A percentile compares a stretch with the other conserved stretches of the same genome.
Conservation (phyloP, 2,888 invertebrate species). For the Synanthedon vespiformis region DNA sequence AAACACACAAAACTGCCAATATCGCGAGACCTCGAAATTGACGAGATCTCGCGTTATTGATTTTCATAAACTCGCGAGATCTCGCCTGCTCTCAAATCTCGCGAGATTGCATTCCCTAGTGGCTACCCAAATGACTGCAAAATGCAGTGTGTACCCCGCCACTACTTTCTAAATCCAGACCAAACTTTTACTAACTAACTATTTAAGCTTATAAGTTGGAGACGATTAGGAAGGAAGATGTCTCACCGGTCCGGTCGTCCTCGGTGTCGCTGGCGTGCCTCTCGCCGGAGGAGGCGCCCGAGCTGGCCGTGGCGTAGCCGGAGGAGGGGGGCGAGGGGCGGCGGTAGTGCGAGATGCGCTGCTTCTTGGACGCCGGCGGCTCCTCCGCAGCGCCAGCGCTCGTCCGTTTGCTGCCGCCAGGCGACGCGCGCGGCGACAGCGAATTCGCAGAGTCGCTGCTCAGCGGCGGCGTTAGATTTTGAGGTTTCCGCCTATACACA, state of each 20-base stretch:
- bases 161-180: too few relatives aligned
- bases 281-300: conserved; percentile 62
- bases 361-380: conserved; percentile 75
- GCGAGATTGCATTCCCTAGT: too few relatives aligned
- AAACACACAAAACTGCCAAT: too few relatives aligned
- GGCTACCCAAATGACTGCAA: too few relatives aligned
- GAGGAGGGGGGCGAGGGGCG: conserved; percentile 67
- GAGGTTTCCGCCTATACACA: conserved; percentile 81
- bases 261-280: conserved; percentile 66
- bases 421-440: conserved; percentile 79
- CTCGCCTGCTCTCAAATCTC: too few relatives aligned
- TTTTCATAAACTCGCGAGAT: too few relatives aligned
- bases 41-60: too few relatives aligned
- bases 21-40: too few relatives aligned
- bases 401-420: conserved; percentile 67
- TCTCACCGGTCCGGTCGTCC: conserved; percentile 49
- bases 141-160: too few relatives aligned
- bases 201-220: too few relatives aligned
- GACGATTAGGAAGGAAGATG: too few relatives aligned
- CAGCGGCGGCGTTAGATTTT: conserved; percentile 90
- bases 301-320: conserved; percentile 41
- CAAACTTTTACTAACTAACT: too few relatives aligned
- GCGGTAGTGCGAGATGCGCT: conserved; percentile 84
- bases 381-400: conserved; percentile 32
- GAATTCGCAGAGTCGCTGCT: conserved; percentile 90